Percentiles rank a stretch among this genome's conserved stretches.
Evolutionary conservation across 2,113 vertebrate species (phyloP).

Genomic region (Petaurus breviceps): DNA sequence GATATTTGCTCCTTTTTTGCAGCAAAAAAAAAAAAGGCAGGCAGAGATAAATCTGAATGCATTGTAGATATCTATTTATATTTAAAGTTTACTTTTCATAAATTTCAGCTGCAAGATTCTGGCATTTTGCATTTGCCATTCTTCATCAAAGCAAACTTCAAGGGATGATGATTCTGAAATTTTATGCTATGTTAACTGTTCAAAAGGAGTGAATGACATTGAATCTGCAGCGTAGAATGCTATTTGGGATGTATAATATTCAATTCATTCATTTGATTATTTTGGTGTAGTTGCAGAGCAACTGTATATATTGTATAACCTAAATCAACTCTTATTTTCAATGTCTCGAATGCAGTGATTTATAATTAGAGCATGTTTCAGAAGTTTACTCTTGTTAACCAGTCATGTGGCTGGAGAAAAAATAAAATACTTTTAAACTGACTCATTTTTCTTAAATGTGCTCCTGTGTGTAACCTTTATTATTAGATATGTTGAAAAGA

Average conservation of each 20-base stretch:
- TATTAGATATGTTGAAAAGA: not conserved
- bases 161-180: constrained; percentile 32
- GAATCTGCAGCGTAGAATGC: constrained; percentile 77
- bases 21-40: constrained; percentile 59
- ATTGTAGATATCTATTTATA: constrained; percentile 87
- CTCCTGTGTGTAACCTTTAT: not conserved
- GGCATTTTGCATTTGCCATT: constrained; percentile 67
- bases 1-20: constrained; percentile 75
- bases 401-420: constrained; percentile 90
- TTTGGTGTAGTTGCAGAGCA: constrained; percentile 94
- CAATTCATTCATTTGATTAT: constrained; percentile 84
- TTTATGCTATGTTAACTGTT: constrained; percentile 73
- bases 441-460: constrained; percentile 36
- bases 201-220: constrained; percentile 75
- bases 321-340: constrained; percentile 87
- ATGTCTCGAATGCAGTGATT: constrained; percentile 88
- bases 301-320: constrained; percentile 91
- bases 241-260: constrained; percentile 86
- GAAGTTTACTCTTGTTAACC: constrained; percentile 85
- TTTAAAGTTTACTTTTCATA: constrained; percentile 75
- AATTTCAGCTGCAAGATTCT: constrained; percentile 74
- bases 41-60: constrained; percentile 70
- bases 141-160: constrained; percentile 68
- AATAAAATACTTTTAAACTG: constrained; percentile 89
- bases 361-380: constrained; percentile 87